These are phyloP conservation scores for Drosophila parabipectinata DNA, from an alignment of 1,140 invertebrate genomes.

Conservation along the genomic window DNA sequence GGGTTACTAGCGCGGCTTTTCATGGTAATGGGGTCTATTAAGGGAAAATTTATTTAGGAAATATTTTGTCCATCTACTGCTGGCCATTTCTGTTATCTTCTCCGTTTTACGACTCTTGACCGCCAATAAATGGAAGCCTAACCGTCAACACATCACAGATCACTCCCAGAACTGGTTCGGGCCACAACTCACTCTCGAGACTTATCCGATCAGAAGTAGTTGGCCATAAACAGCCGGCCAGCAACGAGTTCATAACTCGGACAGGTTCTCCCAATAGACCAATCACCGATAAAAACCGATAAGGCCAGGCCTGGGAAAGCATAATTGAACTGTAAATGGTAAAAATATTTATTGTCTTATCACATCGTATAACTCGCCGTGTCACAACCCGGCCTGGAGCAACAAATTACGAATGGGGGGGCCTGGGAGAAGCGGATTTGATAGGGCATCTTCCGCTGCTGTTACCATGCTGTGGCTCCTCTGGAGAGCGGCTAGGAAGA, in stretches of 20 bases:
- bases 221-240: constrained; percentile 3
- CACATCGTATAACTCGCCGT: constrained; percentile 78
- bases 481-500: constrained; percentile 15
- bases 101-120: constrained; percentile 3
- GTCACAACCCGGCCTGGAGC: constrained; percentile 62
- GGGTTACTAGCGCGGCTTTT: not conserved
- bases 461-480: constrained; percentile 1
- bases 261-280: constrained; percentile 33
- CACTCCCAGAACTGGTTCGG: not conserved
- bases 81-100: not conserved
- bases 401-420: constrained; percentile 37
- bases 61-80: not conserved
- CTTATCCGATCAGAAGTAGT: constrained; percentile 23
- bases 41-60: not conserved
- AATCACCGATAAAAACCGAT: too few relatives aligned
- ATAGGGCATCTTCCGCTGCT: too few relatives aligned
- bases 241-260: constrained; percentile 30
- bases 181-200: not conserved
- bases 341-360: constrained; percentile 82
- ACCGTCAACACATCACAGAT: not conserved
- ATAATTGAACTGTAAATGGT: constrained; percentile 73
- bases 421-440: not conserved
- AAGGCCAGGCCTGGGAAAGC: constrained; percentile 46
- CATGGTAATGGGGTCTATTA: too few relatives aligned
- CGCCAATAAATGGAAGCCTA: constrained; percentile 17